phyloP scores from a whole-genome alignment of 2,797 vertebrate genomes.

The Bradypodion pumilum region DNA sequence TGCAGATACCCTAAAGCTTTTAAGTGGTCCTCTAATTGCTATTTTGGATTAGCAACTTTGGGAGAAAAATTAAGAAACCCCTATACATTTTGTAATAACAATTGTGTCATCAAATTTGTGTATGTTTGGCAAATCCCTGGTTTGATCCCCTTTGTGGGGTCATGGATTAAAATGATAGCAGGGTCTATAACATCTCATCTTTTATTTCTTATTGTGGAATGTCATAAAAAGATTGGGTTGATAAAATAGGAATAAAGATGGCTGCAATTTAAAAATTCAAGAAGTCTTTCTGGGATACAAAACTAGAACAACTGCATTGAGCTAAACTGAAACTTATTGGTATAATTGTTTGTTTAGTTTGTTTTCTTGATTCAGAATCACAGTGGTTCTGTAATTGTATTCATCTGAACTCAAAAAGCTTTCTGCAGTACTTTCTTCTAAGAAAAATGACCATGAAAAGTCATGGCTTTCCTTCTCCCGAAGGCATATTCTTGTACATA shows the following conservation, averaged over 20 bases:
- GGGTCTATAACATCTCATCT: conserved; percentile 24
- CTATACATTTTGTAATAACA: background rate
- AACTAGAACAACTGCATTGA: background rate
- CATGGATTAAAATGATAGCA: conserved; percentile 38
- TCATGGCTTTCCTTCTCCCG: no score
- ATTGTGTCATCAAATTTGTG: conserved; percentile 24
- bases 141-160: background rate
- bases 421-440: no score
- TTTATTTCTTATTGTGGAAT: conserved; percentile 45
- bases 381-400: no score
- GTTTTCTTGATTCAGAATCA: background rate
- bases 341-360: background rate
- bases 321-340: background rate
- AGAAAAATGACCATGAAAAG: no score
- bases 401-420: no score
- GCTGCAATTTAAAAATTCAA: conserved; percentile 29
- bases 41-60: conserved; percentile 23
- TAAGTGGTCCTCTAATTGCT: conserved; percentile 27
- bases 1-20: background rate
- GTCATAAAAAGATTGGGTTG: background rate
- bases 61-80: background rate
- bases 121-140: conserved; percentile 24
- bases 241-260: conserved; percentile 29
- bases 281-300: background rate
- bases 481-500: no score